These are phyloP conservation scores for Clarias magur DNA, from an alignment of 2,113 vertebrate species.

Conservation along the genomic window DNA sequence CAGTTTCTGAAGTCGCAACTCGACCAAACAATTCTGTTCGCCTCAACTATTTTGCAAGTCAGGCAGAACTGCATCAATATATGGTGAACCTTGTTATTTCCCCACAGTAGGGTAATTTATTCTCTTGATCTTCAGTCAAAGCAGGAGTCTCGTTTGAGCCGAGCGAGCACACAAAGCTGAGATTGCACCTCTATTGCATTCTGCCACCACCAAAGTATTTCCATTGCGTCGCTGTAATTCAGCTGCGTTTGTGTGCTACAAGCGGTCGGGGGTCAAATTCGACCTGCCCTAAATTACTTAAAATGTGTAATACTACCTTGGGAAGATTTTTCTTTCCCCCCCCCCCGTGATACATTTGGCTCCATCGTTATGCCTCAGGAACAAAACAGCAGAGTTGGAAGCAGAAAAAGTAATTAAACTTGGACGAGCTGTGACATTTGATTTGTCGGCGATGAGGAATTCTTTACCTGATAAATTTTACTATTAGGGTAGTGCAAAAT, in stretches of 20 bases:
- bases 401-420: slow-evolving; percentile 48
- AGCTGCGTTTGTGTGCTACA: slow-evolving; percentile 21
- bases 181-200: slow-evolving; percentile 37
- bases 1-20: background rate
- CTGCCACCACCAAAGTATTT: slow-evolving; percentile 1
- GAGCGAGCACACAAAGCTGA: background rate
- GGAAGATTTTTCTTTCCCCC: slow-evolving; percentile 19
- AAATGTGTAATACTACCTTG: slow-evolving; percentile 17
- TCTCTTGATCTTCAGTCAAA: slow-evolving; percentile 45
- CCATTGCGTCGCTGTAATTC: slow-evolving; percentile 17
- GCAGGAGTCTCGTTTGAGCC: slow-evolving; percentile 18
- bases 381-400: slow-evolving; percentile 26
- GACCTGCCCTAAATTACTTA: slow-evolving; percentile 24
- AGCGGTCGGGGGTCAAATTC: slow-evolving; percentile 21
- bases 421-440: slow-evolving; percentile 39
- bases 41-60: slow-evolving; percentile 1
- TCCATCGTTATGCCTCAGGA: slow-evolving; percentile 1
- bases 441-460: slow-evolving; percentile 40
- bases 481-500: slow-evolving; percentile 30
- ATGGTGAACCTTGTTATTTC: slow-evolving; percentile 27
- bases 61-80: slow-evolving; percentile 13
- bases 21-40: background rate
- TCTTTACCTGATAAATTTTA: slow-evolving; percentile 37
- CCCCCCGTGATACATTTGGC: slow-evolving; percentile 18
- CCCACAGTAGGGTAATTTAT: slow-evolving; percentile 20